phyloP scores from a whole-genome alignment of 2,888 invertebrate genomes.

The Busseola fusca region DNA sequence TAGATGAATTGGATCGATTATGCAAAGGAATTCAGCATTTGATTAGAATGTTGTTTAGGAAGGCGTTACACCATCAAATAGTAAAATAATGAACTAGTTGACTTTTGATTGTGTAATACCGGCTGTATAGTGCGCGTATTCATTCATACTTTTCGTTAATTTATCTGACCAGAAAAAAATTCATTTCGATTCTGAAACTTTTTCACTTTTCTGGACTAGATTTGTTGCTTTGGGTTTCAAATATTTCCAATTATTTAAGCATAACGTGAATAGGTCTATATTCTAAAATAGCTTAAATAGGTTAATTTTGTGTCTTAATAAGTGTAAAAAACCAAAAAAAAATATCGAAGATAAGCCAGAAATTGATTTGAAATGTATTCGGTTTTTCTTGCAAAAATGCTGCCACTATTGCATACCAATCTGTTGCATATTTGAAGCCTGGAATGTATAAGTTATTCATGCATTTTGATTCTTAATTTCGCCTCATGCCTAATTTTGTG shows the following conservation, averaged over 20 bases:
- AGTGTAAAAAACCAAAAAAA: not conserved
- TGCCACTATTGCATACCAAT: constrained; percentile 18
- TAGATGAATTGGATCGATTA: constrained; percentile 61
- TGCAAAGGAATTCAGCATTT: constrained; percentile 88
- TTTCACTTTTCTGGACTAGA: constrained; percentile 30
- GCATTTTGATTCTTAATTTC: constrained; percentile 41
- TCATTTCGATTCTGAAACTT: not conserved
- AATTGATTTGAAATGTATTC: not conserved
- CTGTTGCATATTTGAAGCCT: constrained; percentile 51
- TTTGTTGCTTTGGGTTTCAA: constrained; percentile 45
- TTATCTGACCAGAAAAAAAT: constrained; percentile 20
- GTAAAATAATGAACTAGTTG: constrained; percentile 28
- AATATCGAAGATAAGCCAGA: not conserved
- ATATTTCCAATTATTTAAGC: constrained; percentile 47
- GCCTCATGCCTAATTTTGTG: constrained; percentile 32
- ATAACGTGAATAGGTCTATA: not conserved
- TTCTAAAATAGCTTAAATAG: not conserved
- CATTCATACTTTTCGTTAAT: constrained; percentile 45
- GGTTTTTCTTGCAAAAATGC: constrained; percentile 1
- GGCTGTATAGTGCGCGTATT: constrained; percentile 47
- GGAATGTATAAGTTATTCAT: constrained; percentile 36
- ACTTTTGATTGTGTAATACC: constrained; percentile 60
- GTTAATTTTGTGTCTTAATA: not conserved
- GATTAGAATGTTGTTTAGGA: constrained; percentile 70
- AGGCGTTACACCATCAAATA: constrained; percentile 60